Evolutionary conservation across 2,113 vertebrate genomes (phyloP), one percentile per base, ranked within the genome.

Genomic region (Sinocyclocheilus anophthalmus): DNA sequence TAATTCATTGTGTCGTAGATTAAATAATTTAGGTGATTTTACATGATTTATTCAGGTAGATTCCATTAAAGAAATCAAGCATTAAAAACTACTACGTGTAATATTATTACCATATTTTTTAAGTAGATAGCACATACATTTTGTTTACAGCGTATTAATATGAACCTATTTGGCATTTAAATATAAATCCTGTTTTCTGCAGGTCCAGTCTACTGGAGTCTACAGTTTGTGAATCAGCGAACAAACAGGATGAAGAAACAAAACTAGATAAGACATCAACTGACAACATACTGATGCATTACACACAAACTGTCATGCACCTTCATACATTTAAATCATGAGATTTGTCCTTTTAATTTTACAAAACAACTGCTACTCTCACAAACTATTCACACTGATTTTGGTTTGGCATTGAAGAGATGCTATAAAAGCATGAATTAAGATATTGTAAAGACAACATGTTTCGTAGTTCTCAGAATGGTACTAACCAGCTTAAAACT

Each of bases 161-260:
- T 65, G 0, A 75, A 75, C 1, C 26, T 24, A 8, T 57, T 77
- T n/a, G n/a, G 6, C 3, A 3, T 45, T 70, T 69, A 45, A 24
- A 80, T n/a, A 1, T 20, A 9, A 26, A 5, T 63, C 37, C 69
- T 77, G 90, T 92, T 26, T 72, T 83, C 18, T 4, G 20, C 87
- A 98, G 97, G 93, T 95, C 70, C 94, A 92, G 94, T 95, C 81
- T 96, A 94, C 91, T 98, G 97, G 96, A 96, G 91, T 84, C 83
- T 96, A 87, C 94, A 94, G 90, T 91, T 89, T 73, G 48, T 94
- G 91, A 94, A 91, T 45, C 89, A 83, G 91, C 92, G 94, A 63
- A 76, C 88, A 73, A 83, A 84, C 63, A 86, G 88, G 81, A 90
- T 92, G 92, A 94, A 87, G 48, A 96, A 95, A 88, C 72, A 37